These are phyloP conservation scores for Orchesella flavescens DNA, from an alignment of 2,888 invertebrate species.

Conservation along the genomic window DNA sequence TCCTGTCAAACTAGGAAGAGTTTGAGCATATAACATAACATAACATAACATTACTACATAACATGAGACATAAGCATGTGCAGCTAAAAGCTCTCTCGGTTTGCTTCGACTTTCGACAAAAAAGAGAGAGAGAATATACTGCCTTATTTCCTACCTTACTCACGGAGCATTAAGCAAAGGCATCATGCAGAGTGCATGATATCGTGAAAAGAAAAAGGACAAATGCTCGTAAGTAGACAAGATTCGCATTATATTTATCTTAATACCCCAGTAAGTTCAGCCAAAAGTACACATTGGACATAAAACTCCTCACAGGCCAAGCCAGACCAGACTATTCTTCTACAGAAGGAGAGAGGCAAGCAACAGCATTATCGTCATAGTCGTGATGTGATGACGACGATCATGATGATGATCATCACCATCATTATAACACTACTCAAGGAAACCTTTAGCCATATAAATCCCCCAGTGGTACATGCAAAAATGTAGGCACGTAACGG, in stretches of 20 bases:
- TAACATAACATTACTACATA: too few relatives aligned
- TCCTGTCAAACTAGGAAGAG: slow-evolving; percentile 5
- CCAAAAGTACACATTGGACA: not conserved
- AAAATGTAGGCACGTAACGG: not conserved
- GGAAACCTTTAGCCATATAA: too few relatives aligned
- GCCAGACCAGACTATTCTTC: not conserved
- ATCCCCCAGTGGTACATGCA: not conserved
- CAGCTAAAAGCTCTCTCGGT: not conserved
- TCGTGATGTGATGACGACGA: not conserved
- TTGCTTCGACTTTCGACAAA: slow-evolving; percentile 6
- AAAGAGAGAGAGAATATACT: slow-evolving; percentile 4
- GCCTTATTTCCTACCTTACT: too few relatives aligned
- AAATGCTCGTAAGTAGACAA: not conserved
- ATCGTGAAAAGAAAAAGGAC: not conserved
- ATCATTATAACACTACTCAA: not conserved
- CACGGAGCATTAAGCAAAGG: too few relatives aligned
- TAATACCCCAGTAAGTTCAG: slow-evolving; percentile 46
- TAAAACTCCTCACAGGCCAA: slow-evolving; percentile 11
- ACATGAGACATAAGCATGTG: too few relatives aligned
- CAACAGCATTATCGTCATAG: slow-evolving; percentile 27
- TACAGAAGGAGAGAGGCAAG: not conserved
- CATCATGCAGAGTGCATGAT: not conserved
- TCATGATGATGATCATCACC: not conserved
- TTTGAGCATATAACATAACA: not conserved
- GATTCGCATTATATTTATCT: slow-evolving; percentile 58